A percentile compares a stretch with the other conserved stretches of the same genome.
phyloP scores from a whole-genome alignment of 2,797 vertebrate genomes.

The Lithobates sylvaticus region DNA sequence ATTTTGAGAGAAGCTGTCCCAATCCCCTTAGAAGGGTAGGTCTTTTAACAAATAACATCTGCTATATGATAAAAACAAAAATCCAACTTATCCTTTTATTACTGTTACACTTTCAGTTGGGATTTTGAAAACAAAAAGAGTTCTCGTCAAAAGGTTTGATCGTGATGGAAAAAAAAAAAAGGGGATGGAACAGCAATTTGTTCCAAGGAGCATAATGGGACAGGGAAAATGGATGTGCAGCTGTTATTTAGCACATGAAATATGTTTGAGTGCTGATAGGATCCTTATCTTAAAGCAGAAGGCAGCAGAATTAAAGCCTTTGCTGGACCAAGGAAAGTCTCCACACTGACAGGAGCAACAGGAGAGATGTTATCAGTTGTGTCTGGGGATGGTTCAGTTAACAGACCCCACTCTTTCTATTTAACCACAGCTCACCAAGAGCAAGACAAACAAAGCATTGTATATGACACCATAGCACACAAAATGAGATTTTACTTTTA shows the following conservation, averaged over 20 bases:
- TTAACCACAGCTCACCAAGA: constrained; percentile 57
- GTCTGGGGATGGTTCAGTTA: constrained; percentile 62
- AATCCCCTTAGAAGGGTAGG: neutral
- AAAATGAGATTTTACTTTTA: constrained; percentile 62
- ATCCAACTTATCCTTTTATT: neutral
- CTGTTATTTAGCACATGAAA: constrained; percentile 98
- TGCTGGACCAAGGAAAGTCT: constrained; percentile 67
- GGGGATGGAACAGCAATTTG: constrained; percentile 56
- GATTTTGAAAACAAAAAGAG: constrained; percentile 33
- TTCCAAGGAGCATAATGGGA: constrained; percentile 60
- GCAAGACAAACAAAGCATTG: constrained; percentile 62
- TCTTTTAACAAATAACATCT: neutral
- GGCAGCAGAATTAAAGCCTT: constrained; percentile 87
- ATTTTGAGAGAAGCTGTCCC: neutral
- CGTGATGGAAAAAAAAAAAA: constrained; percentile 46
- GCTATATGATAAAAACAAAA: neutral
- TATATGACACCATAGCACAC: constrained; percentile 54
- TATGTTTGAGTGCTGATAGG: constrained; percentile 98
- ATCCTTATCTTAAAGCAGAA: constrained; percentile 94
- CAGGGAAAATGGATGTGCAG: constrained; percentile 71
- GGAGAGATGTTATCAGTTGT: constrained; percentile 58
- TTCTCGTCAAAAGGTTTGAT: constrained; percentile 51
- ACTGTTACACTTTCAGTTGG: neutral
- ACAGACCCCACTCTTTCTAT: constrained; percentile 60
- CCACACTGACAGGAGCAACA: constrained; percentile 60